Conservation (phyloP, 1,140 invertebrate genomes). For the Procambarus clarkii region DNA sequence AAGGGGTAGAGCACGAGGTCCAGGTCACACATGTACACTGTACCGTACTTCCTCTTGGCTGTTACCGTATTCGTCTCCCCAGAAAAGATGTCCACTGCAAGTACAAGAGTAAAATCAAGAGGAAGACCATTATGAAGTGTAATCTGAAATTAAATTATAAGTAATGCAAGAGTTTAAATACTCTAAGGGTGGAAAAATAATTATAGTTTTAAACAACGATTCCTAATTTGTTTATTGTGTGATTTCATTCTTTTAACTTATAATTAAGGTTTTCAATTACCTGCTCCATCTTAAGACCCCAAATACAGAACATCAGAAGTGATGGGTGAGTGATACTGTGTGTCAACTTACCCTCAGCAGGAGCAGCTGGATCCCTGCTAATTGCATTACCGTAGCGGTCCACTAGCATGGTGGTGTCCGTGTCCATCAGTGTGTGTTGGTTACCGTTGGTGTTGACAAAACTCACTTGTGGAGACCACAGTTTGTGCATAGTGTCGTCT, state of each 20-base stretch:
- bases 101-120: too few relatives aligned
- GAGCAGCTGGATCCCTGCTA: background rate
- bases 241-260: too few relatives aligned
- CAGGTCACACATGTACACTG: conserved; percentile 24
- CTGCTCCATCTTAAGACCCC: too few relatives aligned
- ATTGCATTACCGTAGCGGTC: conserved; percentile 7
- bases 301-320: background rate
- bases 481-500: background rate
- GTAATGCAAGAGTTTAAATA: too few relatives aligned
- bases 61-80: conserved; percentile 11
- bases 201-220: too few relatives aligned
- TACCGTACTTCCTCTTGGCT: conserved; percentile 31
- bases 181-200: too few relatives aligned
- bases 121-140: too few relatives aligned
- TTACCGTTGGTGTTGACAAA: conserved; percentile 40
- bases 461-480: conserved; percentile 42
- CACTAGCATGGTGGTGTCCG: conserved; percentile 21
- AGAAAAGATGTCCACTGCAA: conserved; percentile 29
- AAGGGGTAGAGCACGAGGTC: conserved; percentile 45
- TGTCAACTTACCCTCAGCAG: conserved; percentile 23
- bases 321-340: too few relatives aligned
- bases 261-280: too few relatives aligned
- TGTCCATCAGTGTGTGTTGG: conserved; percentile 44
- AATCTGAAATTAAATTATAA: too few relatives aligned
- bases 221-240: too few relatives aligned